A percentile compares a stretch with the other conserved stretches of the same genome.
Evolutionary conservation across 2,797 vertebrate species (phyloP).

Genomic region (Neomorphus geoffroyi): DNA sequence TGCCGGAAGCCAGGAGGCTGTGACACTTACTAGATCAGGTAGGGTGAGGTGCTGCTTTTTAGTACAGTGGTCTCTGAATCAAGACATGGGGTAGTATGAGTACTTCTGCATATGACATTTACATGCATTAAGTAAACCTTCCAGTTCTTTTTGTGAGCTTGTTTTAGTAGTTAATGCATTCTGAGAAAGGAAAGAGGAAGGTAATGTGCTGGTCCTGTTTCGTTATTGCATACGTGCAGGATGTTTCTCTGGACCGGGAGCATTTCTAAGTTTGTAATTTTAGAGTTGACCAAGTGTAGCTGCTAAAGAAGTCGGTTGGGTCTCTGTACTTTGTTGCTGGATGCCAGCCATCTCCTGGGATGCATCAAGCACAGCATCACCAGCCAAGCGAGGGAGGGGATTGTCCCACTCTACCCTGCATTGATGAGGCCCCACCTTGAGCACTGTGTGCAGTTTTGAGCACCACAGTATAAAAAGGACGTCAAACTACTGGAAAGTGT

Average conservation of each 20-base stretch:
- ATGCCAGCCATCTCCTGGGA: no score
- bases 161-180: background rate
- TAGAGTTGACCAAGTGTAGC: background rate
- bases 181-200: constrained; percentile 19
- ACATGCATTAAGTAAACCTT: background rate
- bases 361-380: no score
- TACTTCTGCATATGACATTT: background rate
- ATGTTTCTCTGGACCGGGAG: background rate
- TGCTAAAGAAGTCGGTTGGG: background rate
- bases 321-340: background rate
- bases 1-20: background rate
- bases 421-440: no score
- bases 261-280: background rate
- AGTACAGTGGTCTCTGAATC: background rate
- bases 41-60: background rate
- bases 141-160: background rate
- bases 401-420: no score
- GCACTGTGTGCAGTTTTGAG: no score
- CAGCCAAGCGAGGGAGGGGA: no score
- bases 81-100: background rate
- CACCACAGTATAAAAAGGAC: no score
- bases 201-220: background rate
- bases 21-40: background rate
- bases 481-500: no score
- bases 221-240: background rate